These are phyloP conservation scores for Candoia aspera DNA, from an alignment of 2,113 vertebrate genomes.

Conservation along the genomic window DNA sequence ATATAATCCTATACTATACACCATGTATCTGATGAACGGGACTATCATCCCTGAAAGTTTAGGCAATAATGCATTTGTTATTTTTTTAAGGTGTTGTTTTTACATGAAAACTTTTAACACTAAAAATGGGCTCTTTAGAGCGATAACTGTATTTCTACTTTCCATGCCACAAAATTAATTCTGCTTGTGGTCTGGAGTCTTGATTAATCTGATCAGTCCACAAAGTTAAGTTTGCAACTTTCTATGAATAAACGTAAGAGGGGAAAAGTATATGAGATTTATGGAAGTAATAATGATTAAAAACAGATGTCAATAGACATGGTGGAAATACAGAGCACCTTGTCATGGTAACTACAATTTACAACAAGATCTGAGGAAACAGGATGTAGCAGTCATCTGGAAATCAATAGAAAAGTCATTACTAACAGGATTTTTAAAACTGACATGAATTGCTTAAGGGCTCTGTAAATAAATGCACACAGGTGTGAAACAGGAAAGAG, in stretches of 20 bases:
- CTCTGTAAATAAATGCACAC: not conserved
- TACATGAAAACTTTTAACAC: not conserved
- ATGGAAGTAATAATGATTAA: slow-evolving; percentile 16
- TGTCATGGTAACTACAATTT: slow-evolving; percentile 29
- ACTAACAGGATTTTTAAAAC: slow-evolving; percentile 37
- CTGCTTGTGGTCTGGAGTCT: not conserved
- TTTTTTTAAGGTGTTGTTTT: not conserved
- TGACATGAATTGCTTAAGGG: not conserved
- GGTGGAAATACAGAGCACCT: not conserved
- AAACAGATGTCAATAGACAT: not conserved
- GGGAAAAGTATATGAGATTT: not conserved
- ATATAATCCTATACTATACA: not conserved
- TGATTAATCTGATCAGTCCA: not conserved
- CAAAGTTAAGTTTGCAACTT: slow-evolving; percentile 26
- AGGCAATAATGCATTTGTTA: not conserved
- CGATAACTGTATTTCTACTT: not conserved
- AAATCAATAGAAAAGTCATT: slow-evolving; percentile 43
- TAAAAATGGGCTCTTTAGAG: not conserved
- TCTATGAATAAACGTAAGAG: not conserved
- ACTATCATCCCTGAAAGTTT: not conserved
- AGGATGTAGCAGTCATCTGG: slow-evolving; percentile 17
- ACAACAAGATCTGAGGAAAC: slow-evolving; percentile 37
- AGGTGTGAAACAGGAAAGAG: slow-evolving; percentile 34
- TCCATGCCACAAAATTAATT: not conserved
- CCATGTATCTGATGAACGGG: not conserved